These are phyloP conservation scores for Drosophila elegans DNA, from an alignment of 1,140 invertebrate species.

Conservation along the genomic window DNA sequence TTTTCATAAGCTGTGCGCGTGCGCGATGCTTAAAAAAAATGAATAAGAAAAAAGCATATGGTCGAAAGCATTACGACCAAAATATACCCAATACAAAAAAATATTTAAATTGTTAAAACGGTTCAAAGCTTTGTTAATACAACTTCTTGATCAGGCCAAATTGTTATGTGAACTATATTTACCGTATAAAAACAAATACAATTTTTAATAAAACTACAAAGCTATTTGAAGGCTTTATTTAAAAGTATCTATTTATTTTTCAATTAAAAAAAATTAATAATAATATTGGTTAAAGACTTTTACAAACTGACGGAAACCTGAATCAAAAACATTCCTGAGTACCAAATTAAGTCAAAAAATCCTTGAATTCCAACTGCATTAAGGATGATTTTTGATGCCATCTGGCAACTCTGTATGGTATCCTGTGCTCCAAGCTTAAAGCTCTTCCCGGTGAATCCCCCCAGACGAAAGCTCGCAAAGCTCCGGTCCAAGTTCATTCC, in stretches of 20 bases:
- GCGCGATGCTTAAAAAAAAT: slow-evolving; percentile 39
- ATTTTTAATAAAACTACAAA: too few species aligned
- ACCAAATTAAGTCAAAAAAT: not conserved
- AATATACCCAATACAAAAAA: not conserved
- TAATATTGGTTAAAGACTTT: too few species aligned
- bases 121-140: too few species aligned
- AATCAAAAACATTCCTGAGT: not conserved
- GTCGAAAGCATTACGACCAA: not conserved
- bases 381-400: slow-evolving; percentile 53
- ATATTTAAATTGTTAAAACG: too few species aligned
- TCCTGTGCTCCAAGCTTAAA: slow-evolving; percentile 56
- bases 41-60: not conserved
- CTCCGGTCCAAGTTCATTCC: slow-evolving; percentile 55
- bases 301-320: too few species aligned
- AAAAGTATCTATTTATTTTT: too few species aligned
- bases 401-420: slow-evolving; percentile 60
- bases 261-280: too few species aligned
- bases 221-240: too few species aligned
- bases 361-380: slow-evolving; percentile 20
- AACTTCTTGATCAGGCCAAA: too few species aligned
- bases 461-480: slow-evolving; percentile 51
- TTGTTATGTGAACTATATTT: too few species aligned
- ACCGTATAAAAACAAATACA: too few species aligned
- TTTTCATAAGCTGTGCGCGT: slow-evolving; percentile 81
- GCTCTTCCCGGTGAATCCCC: slow-evolving; percentile 15